These are phyloP conservation scores for Bicyclus anynana DNA, from an alignment of 1,140 invertebrate genomes.

Conservation along the genomic window DNA sequence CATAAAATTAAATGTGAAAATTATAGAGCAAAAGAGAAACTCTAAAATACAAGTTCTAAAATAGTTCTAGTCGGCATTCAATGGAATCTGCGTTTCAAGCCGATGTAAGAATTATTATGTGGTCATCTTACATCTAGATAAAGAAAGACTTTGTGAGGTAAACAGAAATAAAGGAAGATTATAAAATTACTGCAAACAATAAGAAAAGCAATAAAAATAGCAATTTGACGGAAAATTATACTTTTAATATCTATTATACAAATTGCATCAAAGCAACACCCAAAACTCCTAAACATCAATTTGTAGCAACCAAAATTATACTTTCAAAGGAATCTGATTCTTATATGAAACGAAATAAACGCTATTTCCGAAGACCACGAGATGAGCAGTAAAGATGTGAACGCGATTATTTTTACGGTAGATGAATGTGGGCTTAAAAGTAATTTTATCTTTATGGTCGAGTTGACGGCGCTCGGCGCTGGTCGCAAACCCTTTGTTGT, in stretches of 20 bases:
- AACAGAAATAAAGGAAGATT: too few relatives aligned
- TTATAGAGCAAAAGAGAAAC: too few relatives aligned
- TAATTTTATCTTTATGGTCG: constrained; percentile 40
- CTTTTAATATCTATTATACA: neutral
- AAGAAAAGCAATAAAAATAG: neutral
- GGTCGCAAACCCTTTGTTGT: constrained; percentile 24
- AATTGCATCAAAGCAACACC: neutral
- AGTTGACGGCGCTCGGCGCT: constrained; percentile 17
- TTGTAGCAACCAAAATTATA: neutral
- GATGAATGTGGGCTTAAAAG: constrained; percentile 34
- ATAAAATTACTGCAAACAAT: too few relatives aligned
- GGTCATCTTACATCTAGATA: too few relatives aligned
- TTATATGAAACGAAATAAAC: neutral
- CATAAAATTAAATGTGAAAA: too few relatives aligned
- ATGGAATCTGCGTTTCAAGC: too few relatives aligned
- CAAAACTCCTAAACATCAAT: neutral
- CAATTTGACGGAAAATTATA: neutral
- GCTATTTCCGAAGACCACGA: neutral
- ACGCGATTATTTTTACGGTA: constrained; percentile 38
- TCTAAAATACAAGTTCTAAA: too few relatives aligned
- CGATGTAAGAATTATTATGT: too few relatives aligned
- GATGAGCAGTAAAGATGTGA: constrained; percentile 24
- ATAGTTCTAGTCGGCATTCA: too few relatives aligned
- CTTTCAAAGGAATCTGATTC: neutral
- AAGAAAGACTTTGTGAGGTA: too few relatives aligned